phyloP scores from a whole-genome alignment of 2,888 invertebrate genomes.

The Temnothorax rugatulus region DNA sequence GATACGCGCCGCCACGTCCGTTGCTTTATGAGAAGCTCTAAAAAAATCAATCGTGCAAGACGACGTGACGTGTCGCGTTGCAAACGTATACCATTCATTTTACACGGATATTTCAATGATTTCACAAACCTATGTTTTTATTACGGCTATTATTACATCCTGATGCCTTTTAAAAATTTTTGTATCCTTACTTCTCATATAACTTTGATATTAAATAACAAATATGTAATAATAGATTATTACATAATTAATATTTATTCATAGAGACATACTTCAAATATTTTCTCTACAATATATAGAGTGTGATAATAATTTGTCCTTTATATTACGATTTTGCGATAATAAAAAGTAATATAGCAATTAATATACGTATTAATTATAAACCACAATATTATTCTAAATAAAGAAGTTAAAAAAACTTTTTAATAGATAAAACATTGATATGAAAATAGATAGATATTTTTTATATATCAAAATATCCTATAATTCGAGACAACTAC shows the following conservation, averaged over 20 bases:
- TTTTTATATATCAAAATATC: neutral
- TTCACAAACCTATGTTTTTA: neutral
- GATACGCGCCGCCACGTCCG: constrained; percentile 53
- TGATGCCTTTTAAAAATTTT: neutral
- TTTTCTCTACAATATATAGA: neutral
- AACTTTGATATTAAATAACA: constrained; percentile 12
- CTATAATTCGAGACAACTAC: neutral
- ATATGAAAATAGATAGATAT: neutral
- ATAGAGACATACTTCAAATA: neutral
- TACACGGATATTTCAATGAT: neutral
- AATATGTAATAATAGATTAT: neutral
- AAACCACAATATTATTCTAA: constrained; percentile 2
- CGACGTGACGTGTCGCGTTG: constrained; percentile 61
- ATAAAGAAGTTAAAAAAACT: neutral
- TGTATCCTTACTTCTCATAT: neutral
- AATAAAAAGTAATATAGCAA: neutral
- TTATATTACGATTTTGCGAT: neutral
- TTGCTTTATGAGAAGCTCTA: constrained; percentile 42
- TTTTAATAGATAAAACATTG: neutral
- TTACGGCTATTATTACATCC: neutral
- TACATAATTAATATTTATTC: constrained; percentile 13
- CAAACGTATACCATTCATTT: constrained; percentile 17
- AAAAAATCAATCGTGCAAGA: constrained; percentile 70
- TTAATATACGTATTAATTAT: neutral
- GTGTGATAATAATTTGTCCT: neutral